A percentile compares a stretch with the other conserved stretches of the same genome.
Conservation (phyloP, 2,797 vertebrate genomes). For the Amniataba percoides region DNA sequence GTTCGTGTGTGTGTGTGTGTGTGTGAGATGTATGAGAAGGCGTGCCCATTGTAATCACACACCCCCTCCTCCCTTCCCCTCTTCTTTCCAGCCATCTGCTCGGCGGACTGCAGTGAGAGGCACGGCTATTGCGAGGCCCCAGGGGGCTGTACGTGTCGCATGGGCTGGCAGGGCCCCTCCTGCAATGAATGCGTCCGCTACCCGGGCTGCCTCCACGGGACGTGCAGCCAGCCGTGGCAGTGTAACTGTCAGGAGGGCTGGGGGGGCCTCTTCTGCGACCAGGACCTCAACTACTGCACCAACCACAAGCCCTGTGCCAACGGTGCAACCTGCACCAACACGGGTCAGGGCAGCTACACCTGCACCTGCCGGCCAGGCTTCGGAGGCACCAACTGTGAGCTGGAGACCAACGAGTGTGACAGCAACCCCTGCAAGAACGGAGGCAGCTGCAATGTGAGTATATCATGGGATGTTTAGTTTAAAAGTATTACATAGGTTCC, state of each 20-base stretch:
- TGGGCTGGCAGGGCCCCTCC: conserved; percentile 91
- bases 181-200: conserved; percentile 88
- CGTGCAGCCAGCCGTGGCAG: conserved; percentile 89
- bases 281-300: conserved; percentile 93
- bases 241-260: conserved; percentile 91
- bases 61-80: conserved; percentile 52
- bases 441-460: conserved; percentile 93
- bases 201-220: conserved; percentile 90
- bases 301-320: conserved; percentile 90
- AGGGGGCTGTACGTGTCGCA: conserved; percentile 86
- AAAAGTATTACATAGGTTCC: not conserved
- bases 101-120: conserved; percentile 87
- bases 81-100: conserved; percentile 84
- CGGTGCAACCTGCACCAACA: conserved; percentile 90
- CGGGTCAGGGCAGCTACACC: conserved; percentile 91
- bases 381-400: conserved; percentile 87
- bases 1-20: conserved; percentile 50
- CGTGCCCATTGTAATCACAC: conserved; percentile 79
- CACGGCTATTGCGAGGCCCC: conserved; percentile 92
- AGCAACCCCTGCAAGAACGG: conserved; percentile 95
- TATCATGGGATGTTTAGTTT: not conserved
- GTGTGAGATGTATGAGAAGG: conserved; percentile 62
- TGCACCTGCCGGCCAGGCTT: conserved; percentile 88
- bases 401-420: conserved; percentile 91
- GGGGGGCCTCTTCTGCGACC: conserved; percentile 91